Conservation (phyloP, 2,797 vertebrate genomes). For the Microtus californicus region DNA sequence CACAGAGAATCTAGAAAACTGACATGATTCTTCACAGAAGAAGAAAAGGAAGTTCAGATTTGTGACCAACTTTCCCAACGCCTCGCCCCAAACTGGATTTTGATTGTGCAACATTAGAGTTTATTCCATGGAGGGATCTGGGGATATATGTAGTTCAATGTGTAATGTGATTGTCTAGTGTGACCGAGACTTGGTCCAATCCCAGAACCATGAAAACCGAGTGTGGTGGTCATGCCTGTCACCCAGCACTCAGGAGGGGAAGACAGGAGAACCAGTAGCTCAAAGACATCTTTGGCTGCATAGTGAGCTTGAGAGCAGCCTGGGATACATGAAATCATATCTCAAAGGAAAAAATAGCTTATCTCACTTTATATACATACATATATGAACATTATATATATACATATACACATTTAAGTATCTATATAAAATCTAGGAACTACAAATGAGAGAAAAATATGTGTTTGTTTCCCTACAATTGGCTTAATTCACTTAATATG, state of each 20-base stretch:
- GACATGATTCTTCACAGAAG: constrained; percentile 26
- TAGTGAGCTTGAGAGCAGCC: background rate
- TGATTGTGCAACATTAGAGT: background rate
- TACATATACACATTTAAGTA: background rate
- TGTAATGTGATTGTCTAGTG: background rate
- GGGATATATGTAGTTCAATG: background rate
- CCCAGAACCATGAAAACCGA: background rate
- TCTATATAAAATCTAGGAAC: background rate
- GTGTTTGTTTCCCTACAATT: background rate
- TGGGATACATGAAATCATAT: background rate
- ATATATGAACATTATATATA: background rate
- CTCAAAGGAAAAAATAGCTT: background rate
- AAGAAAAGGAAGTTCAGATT: constrained; percentile 2
- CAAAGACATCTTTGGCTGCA: background rate
- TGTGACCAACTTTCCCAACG: background rate
- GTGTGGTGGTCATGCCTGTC: background rate
- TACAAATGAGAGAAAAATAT: background rate
- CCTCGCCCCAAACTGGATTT: background rate
- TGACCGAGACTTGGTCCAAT: background rate
- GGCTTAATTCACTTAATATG: background rate
- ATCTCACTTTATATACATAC: background rate
- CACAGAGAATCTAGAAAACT: background rate
- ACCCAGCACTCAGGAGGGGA: background rate
- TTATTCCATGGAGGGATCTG: background rate
- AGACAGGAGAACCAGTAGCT: background rate